Base-by-base conservation (phyloP, 2,888 invertebrate species). In the Latrodectus elegans region DNA sequence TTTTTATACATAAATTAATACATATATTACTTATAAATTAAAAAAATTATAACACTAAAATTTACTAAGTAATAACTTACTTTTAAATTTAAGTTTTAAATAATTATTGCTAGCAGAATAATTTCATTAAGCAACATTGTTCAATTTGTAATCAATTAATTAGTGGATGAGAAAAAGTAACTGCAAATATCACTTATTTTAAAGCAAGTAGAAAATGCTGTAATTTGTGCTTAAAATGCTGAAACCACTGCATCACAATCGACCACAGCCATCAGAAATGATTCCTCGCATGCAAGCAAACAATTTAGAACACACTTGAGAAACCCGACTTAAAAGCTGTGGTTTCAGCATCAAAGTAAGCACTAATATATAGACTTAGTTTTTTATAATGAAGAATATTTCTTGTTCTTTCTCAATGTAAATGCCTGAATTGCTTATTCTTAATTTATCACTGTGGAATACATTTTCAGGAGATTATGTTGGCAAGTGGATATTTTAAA, bases 281-380 rank as follows among this genome's bases (percentile, higher is more conserved):
- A 55, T 68, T 79, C 38, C 67, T 78, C 73, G 78, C 84, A 84
- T 84, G 78, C 84, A 84, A 73, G 84, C 84, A 84, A 84, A 79
- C 78, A 84, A 74, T 79, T 76, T 64, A 38, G 68, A 73, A 73
- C 65, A 79, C 68, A 22, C 49, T 52, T 68, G 73, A 78, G 78
- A 65, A 22, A 74, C 68, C 78, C 49, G 67, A 65, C 65, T 65
- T 49, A 73, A 38, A 53, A 68, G 73, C 78, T 79, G 84, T 84
- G 84, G 84, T 84, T 84, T 84, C 84, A 84, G 84, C 84, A 84
- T 74, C 17, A 60, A 68, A 68, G 17, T 70, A 72, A 77, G 71
- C 72, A 77, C 74, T 17, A 70, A 68, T 14, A 64, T 11, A 55
- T 14, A 14, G 15, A n/a, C 26, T 68, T 17, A 68, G 26, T 17